Conservation (phyloP, 2,113 vertebrate species). For the Ictalurus furcatus region DNA sequence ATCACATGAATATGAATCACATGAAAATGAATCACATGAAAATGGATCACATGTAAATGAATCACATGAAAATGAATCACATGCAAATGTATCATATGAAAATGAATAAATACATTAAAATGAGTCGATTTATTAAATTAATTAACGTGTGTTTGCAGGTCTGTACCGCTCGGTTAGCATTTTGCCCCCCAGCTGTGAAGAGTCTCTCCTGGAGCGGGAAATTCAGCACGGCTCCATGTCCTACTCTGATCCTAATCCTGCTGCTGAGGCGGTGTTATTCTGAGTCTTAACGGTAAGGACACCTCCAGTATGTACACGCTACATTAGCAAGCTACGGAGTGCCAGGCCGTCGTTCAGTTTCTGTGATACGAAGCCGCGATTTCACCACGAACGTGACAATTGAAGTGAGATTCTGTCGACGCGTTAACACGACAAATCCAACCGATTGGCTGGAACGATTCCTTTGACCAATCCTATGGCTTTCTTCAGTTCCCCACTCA, state of each 20-base stretch:
- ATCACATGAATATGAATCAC: too few relatives aligned
- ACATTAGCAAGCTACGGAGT: too few relatives aligned
- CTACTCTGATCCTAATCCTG: constrained; percentile 53
- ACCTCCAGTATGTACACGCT: constrained; percentile 10
- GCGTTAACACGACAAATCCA: too few relatives aligned
- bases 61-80: too few relatives aligned
- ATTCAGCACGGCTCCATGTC: constrained; percentile 56
- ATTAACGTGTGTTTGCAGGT: constrained; percentile 51
- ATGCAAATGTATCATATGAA: too few relatives aligned
- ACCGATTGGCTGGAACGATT: too few relatives aligned
- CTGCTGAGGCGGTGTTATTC: constrained; percentile 72
- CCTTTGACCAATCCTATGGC: background rate
- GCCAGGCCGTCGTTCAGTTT: background rate
- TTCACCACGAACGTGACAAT: background rate
- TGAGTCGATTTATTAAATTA: too few relatives aligned
- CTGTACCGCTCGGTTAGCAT: constrained; percentile 49
- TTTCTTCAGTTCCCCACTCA: background rate
- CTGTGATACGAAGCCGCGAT: background rate
- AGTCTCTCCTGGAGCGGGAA: constrained; percentile 56
- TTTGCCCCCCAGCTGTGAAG: constrained; percentile 59
- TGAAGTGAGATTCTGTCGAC: background rate
- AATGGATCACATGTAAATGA: too few relatives aligned
- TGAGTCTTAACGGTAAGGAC: constrained; percentile 57
- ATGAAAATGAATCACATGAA: too few relatives aligned
- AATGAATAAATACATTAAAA: too few relatives aligned